Base-by-base conservation (phyloP, 2,888 invertebrate genomes). In the Tetranychus truncatus region DNA sequence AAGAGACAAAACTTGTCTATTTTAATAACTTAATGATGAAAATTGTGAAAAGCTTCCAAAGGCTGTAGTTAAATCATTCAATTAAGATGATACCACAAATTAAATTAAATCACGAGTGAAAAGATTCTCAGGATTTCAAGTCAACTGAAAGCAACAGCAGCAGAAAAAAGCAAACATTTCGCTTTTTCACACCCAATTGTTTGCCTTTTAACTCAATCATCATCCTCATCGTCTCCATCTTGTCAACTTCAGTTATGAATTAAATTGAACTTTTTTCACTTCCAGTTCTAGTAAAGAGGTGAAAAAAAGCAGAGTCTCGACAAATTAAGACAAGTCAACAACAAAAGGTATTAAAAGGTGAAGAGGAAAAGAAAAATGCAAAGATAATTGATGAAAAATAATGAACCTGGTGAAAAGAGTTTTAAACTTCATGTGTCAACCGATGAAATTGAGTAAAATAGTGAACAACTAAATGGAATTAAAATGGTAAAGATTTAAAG, bases 21-120 rank as follows among this genome's bases (percentile, higher is more conserved):
- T 55, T 15, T 55, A 55, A 55, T 55, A 55, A 55, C 15, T 55
- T 15, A 55, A 15, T 55, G 55, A 55, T 55, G 2, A 55, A 15
- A 55, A 55, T 55, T 34, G 34, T 34, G 2, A 3, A 34, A 34
- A 34, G 34, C 34, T 34, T 34, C 34, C 34, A 34, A 34, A 34
- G 34, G 4, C 34, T 34, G 3, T 55, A 55, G 15, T 15, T 55
- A 15, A 55, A 55, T 15, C 11, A 55, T 55, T 15, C 55, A 55
- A 55, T 55, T 55, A 55, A 55, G 55, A 55, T 55, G 55, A 55
- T 55, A 55, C 55, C 55, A 55, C 55, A 55, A 55, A 55, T 55
- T 55, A 15, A 55, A 55, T 55, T 55, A 55, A 55, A 55, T 55
- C 55, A 34, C 34, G 34, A 34, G 34, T 55, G 9, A 9, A 55